Conservation (phyloP, 2,113 vertebrate genomes). For the Scytalopus superciliaris region DNA sequence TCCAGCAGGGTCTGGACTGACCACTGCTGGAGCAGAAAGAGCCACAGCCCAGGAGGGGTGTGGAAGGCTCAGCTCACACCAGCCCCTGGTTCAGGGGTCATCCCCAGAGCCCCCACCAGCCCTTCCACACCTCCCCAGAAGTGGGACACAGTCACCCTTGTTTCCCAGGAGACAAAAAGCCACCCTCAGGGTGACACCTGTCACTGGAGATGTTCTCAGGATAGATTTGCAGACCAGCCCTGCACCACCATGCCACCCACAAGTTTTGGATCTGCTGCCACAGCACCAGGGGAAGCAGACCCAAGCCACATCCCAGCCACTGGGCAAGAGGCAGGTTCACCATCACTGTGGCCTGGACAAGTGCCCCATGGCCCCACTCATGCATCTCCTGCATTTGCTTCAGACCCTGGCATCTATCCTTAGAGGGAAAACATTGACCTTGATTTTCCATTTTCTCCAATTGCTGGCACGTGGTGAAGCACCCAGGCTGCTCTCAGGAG, state of each 20-base stretch:
- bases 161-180: background rate
- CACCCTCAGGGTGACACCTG: background rate
- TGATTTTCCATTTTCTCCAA: background rate
- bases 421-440: background rate
- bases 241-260: background rate
- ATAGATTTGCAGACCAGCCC: background rate
- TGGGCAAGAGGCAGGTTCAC: background rate
- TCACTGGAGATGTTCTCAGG: background rate
- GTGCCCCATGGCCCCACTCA: fast-evolving
- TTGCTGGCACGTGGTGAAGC: background rate
- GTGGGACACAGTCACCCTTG: fast-evolving
- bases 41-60: background rate
- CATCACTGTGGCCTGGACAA: no score
- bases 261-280: background rate
- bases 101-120: background rate
- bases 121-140: background rate
- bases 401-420: background rate
- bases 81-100: background rate
- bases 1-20: background rate
- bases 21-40: fast-evolving
- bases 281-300: background rate
- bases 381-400: fast-evolving
- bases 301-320: background rate
- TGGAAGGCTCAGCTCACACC: background rate
- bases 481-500: background rate